These are phyloP conservation scores for Pristionchus maxplancki DNA, from an alignment of 2,888 invertebrate genomes.

Conservation along the genomic window DNA sequence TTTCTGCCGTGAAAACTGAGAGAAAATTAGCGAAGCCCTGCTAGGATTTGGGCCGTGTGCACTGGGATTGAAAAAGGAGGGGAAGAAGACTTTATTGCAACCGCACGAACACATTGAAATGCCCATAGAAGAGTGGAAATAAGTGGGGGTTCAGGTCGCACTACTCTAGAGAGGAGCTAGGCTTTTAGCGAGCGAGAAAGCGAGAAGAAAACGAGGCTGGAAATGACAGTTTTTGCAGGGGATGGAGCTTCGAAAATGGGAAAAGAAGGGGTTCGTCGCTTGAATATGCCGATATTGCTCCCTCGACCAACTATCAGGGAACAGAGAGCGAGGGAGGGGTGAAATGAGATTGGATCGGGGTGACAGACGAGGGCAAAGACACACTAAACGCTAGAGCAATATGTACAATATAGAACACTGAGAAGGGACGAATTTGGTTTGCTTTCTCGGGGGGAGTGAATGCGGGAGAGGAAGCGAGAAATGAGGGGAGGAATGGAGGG, in stretches of 20 bases:
- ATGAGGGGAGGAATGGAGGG: constrained; percentile 11
- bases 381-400: background rate
- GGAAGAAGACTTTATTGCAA: constrained; percentile 31
- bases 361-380: background rate
- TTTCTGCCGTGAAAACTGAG: no score
- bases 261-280: background rate
- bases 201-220: background rate
- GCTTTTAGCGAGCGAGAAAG: background rate
- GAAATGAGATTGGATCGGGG: constrained; percentile 25
- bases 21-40: background rate
- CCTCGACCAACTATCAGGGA: background rate
- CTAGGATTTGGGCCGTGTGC: background rate
- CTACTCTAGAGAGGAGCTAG: background rate
- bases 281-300: background rate
- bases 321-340: constrained; percentile 15
- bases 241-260: background rate
- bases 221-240: background rate
- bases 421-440: background rate
- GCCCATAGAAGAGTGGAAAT: background rate
- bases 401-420: constrained; percentile 27
- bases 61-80: background rate
- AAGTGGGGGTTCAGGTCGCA: background rate
- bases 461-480: constrained; percentile 2
- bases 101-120: background rate
- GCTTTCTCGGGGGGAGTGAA: background rate